These are phyloP conservation scores for Marronus borbonicus DNA, from an alignment of 2,888 invertebrate species.

Conservation along the genomic window DNA sequence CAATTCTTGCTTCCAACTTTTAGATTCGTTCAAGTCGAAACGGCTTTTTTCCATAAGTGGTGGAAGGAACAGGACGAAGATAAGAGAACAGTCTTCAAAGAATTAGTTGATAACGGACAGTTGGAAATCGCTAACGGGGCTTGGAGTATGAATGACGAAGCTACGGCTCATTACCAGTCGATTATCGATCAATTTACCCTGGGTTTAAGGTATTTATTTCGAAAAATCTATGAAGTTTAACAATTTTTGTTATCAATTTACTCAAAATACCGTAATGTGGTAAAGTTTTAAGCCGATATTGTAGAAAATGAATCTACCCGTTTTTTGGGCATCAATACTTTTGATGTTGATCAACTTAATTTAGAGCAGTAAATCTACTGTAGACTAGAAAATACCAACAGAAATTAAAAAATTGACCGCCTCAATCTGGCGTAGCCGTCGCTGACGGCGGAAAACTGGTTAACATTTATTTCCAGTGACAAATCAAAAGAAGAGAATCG, in stretches of 20 bases:
- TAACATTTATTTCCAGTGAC: too few relatives aligned
- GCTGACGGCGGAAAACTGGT: too few relatives aligned
- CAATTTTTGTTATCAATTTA: too few relatives aligned
- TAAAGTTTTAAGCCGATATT: too few relatives aligned
- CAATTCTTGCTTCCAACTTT: too few relatives aligned
- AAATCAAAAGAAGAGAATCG: too few relatives aligned
- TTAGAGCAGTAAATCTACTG: not conserved
- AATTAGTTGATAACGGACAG: conserved; percentile 75
- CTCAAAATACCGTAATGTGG: too few relatives aligned
- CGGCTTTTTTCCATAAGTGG: conserved; percentile 87
- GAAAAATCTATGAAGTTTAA: not conserved
- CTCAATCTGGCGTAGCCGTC: too few relatives aligned
- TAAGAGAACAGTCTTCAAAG: conserved; percentile 72
- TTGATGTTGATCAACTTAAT: too few relatives aligned
- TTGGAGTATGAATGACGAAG: conserved; percentile 78
- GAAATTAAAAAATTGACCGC: not conserved
- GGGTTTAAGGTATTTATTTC: conserved; percentile 74
- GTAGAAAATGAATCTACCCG: too few relatives aligned
- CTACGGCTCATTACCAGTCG: conserved; percentile 79
- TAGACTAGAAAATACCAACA: not conserved
- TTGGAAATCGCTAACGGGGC: conserved; percentile 77
- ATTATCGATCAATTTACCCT: conserved; percentile 82
- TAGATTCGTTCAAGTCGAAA: conserved; percentile 87
- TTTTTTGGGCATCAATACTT: too few relatives aligned
- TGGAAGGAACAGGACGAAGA: conserved; percentile 79